Percentiles rank a stretch among this genome's conserved stretches.
Evolutionary conservation across 2,888 invertebrate genomes (phyloP).

Genomic region (Drosophila emarginata): DNA sequence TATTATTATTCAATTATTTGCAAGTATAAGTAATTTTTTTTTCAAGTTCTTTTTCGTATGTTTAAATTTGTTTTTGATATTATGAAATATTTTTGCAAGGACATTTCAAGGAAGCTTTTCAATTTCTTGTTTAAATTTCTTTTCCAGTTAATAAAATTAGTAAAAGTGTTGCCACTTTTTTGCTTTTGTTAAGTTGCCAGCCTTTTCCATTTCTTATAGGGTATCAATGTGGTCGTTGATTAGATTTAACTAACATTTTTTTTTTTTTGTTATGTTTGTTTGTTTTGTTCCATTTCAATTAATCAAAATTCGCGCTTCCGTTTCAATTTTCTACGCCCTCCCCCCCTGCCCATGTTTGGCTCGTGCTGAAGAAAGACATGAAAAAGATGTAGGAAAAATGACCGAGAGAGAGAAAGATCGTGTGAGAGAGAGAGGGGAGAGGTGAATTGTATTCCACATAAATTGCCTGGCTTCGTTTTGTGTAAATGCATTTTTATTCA

Average conservation of each 20-base stretch:
- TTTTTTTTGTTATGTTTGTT: constrained; percentile 28
- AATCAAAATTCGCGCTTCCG: constrained; percentile 67
- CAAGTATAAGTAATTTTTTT: too few relatives aligned
- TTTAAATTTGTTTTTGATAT: too few relatives aligned
- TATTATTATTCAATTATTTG: too few relatives aligned
- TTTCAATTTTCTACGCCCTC: constrained; percentile 39
- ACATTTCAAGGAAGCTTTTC: too few relatives aligned
- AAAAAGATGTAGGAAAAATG: background rate
- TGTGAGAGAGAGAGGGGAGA: background rate
- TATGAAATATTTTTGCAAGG: too few relatives aligned
- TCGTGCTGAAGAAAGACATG: constrained; percentile 11
- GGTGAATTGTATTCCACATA: constrained; percentile 42
- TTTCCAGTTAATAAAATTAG: too few relatives aligned
- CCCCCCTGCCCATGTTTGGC: background rate
- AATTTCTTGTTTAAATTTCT: too few relatives aligned
- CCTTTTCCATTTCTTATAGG: too few relatives aligned
- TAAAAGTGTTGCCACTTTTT: too few relatives aligned
- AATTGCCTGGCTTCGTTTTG: constrained; percentile 51
- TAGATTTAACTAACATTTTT: constrained; percentile 2
- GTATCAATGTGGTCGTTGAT: too few relatives aligned
- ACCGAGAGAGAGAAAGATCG: background rate
- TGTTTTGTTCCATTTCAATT: constrained; percentile 60
- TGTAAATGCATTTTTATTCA: constrained; percentile 67
- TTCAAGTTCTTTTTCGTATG: too few relatives aligned
- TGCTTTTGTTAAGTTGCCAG: too few relatives aligned